Percentiles rank a stretch among this genome's conserved stretches.
These are phyloP conservation scores for Rhinopomastus cyanomelas DNA, from an alignment of 2,113 vertebrate genomes.

Conservation along the genomic window DNA sequence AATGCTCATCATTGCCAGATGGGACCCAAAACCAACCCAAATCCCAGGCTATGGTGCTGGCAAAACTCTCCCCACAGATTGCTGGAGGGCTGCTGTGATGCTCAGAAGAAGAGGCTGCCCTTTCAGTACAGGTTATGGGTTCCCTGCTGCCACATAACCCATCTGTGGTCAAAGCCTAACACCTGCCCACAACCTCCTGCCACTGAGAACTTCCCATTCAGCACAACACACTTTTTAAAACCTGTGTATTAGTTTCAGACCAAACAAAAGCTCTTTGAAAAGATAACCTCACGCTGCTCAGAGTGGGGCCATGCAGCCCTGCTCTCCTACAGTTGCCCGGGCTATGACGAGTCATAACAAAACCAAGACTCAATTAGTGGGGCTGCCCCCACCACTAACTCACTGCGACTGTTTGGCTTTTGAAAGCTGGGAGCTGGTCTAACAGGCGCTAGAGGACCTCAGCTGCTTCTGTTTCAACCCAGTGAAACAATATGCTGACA, in stretches of 20 bases:
- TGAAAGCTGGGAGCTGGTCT: slow-evolving; percentile 8
- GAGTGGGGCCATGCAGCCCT: slow-evolving; percentile 14
- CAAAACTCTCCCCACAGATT: not conserved
- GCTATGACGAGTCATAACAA: slow-evolving; percentile 35
- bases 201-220: not conserved
- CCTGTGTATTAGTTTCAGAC: not conserved
- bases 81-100: not conserved
- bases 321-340: slow-evolving; percentile 62
- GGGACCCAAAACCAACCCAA: not conserved
- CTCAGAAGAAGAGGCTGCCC: not conserved
- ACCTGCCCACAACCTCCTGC: slow-evolving; percentile 4
- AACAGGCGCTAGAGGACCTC: slow-evolving; percentile 2
- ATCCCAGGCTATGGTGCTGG: not conserved
- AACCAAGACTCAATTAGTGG: slow-evolving; percentile 50
- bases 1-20: not conserved
- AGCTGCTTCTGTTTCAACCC: not conserved
- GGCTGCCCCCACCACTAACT: slow-evolving; percentile 11
- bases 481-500: not conserved
- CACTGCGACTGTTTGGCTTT: slow-evolving; percentile 45
- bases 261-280: slow-evolving; percentile 61
- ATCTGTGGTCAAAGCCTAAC: no score
- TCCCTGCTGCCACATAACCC: not conserved
- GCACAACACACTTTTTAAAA: slow-evolving; percentile 28
- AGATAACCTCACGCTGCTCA: slow-evolving; percentile 30
- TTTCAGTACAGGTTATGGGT: not conserved